Conservation (phyloP, 2,888 invertebrate genomes). For the Zaprionus lineosus region DNA sequence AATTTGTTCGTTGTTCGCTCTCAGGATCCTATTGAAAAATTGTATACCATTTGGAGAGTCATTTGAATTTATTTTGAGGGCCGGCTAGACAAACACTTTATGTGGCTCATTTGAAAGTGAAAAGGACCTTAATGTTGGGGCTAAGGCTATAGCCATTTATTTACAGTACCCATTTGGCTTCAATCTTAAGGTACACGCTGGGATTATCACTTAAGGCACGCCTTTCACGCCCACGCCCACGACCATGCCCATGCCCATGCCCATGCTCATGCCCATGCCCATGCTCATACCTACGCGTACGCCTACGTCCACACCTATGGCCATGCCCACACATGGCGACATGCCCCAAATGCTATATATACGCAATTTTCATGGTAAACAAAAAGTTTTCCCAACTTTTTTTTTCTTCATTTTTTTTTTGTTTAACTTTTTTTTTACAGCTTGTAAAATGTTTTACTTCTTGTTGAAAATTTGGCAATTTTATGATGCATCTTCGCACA, state of each 20-base stretch:
- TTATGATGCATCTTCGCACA: conserved; percentile 26
- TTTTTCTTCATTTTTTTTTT: not conserved
- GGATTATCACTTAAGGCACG: conserved; percentile 22
- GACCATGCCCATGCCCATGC: no score
- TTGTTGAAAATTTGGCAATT: conserved; percentile 33
- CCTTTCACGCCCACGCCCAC: not conserved
- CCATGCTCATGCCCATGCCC: no score
- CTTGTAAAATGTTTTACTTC: conserved; percentile 34
- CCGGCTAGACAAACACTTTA: conserved; percentile 51
- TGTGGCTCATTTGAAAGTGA: conserved; percentile 42
- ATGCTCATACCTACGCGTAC: no score
- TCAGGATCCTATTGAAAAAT: conserved; percentile 43
- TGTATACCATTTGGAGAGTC: conserved; percentile 27
- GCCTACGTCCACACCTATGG: no score
- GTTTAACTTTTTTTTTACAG: conserved; percentile 11
- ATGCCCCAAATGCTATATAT: conserved; percentile 1
- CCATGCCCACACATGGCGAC: not conserved
- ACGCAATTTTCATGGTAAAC: conserved; percentile 16
- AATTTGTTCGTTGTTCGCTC: conserved; percentile 9
- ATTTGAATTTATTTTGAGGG: conserved; percentile 34
- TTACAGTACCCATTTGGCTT: conserved; percentile 2
- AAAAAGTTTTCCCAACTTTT: conserved; percentile 21
- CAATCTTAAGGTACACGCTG: conserved; percentile 16
- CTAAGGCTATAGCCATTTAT: conserved; percentile 35
- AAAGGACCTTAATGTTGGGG: conserved; percentile 34